Base-by-base conservation (phyloP, 2,888 invertebrate species). In the Trichopoda pennipes region DNA sequence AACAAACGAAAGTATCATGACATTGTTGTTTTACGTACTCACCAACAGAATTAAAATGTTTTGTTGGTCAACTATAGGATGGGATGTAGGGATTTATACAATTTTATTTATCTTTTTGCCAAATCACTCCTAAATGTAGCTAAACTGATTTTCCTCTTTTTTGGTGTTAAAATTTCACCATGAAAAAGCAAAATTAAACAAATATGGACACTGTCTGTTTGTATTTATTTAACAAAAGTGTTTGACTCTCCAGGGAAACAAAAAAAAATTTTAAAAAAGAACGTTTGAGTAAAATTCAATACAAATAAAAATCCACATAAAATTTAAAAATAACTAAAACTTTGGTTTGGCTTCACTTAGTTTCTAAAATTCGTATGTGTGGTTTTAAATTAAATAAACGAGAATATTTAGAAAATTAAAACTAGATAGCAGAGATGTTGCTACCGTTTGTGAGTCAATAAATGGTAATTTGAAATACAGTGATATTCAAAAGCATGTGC, bases 11-110 rank as follows among this genome's bases (percentile, higher is more conserved):
- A 14, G 0, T 47, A 17, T 47, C 47, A 47, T 47, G 47, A 47
- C 47, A 17, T 2, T 49, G n/a, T 38, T 16, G 2, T 49, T 28
- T 6, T 47, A 35, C 6, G 3, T 49, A 21, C 21, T 21, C 19
- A 51, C n/a, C 12, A 51, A 38, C 60, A 60, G 49, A 70, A 70
- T 60, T 60, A 51, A 70, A 60, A 38, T 23, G 4, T 28, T 70
- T 70, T 38, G 21, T n/a, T 70, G 17, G 14, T 10, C 35, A 58
- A 21, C 4, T 23, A 17, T 49, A 21, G 9, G 56, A 16, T 47
- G 16, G 7, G 17, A 10, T 19, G 19, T 14, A 49, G 10, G 14
- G 47, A 7, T 44, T 44, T 16, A n/a, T 44, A 44, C 3, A 44
- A 1, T 12, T 28, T 12, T 38, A 1, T 38, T 2, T 38, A 12